Evolutionary conservation across 2,113 vertebrate genomes (phyloP), one percentile per base, ranked within the genome.

Genomic region (Clarias gariepinus): DNA sequence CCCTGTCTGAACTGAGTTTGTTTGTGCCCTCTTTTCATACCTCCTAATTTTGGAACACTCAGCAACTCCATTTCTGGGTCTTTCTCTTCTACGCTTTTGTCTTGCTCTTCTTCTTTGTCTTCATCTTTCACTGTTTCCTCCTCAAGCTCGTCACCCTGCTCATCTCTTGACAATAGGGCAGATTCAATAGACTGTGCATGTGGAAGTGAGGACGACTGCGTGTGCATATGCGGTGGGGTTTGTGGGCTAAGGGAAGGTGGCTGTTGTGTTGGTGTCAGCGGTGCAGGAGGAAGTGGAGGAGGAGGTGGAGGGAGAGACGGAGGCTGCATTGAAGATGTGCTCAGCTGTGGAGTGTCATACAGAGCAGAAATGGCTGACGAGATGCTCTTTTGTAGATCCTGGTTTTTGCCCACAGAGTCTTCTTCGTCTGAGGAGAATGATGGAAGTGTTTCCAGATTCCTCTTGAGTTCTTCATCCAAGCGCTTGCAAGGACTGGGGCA

Each of bases 341-440:
- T 87, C 91, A 97, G 92, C 94, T 97, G 95, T 0, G 96, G 95
- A 0, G 97, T 97, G 88, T 98, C 97, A 0, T 98, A 97, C 5
- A 98, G 95, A 57, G 97, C 97, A 0, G 97, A 98, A 90, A 98
- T 98, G 85, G 97, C 97, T 0, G 97, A 98, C 30, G 97, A 97
- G 87, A 98, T 98, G 94, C 97, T 97, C 90, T 98, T 98, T 92
- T 98, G 97, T 36, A 98, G 95, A 90, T 98, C 97, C 91, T 98
- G 96, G 91, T 98, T 98, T 93, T 98, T 98, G 88, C 96, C 96
- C 0, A 98, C 97, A 0, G 97, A 98, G 91, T 98, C 97, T 80
- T 98, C 97, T 90, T 98, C 97, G 0, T 98, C 97, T 0, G 97
- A 98, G 1, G 97, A 98, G 91, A 98, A 98, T 0, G 97, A 98